Percentiles rank a stretch among this genome's conserved stretches.
These are phyloP conservation scores for Chloroclysta siterata DNA, from an alignment of 2,888 invertebrate genomes.

Conservation along the genomic window DNA sequence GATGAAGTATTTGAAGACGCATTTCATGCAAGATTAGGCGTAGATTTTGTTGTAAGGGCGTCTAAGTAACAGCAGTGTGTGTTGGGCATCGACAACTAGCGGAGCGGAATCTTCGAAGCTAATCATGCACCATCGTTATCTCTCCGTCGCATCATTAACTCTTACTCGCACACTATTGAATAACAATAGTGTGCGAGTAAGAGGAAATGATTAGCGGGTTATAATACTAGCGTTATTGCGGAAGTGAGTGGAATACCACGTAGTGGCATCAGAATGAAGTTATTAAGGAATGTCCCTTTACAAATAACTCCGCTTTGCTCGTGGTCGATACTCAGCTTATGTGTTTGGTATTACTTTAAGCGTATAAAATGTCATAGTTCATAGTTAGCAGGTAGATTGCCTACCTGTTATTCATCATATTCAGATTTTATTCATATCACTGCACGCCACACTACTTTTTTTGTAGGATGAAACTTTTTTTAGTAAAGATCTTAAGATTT, in stretches of 20 bases:
- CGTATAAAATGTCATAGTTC: not conserved
- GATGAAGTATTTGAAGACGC: slow-evolving; percentile 98
- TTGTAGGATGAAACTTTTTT: not conserved
- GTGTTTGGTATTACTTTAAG: not conserved
- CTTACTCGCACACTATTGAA: too few species aligned
- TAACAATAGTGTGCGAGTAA: too few species aligned
- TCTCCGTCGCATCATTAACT: too few species aligned
- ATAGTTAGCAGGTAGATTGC: not conserved
- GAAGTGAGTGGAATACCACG: too few species aligned
- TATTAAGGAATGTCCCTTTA: not conserved
- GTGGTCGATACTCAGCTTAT: not conserved
- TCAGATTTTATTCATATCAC: not conserved
- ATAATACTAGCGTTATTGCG: too few species aligned
- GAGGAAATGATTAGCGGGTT: too few species aligned
- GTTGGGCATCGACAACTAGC: not conserved
- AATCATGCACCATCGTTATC: too few species aligned
- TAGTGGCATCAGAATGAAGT: not conserved
- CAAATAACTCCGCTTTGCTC: not conserved
- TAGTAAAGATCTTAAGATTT: not conserved
- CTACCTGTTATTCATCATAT: too few species aligned
- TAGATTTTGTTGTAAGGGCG: not conserved
- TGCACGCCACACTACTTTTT: not conserved
- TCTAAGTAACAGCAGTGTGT: not conserved
- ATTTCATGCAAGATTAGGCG: slow-evolving; percentile 86
- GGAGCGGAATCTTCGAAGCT: not conserved